A percentile compares a stretch with the other conserved stretches of the same genome.
phyloP scores from a whole-genome alignment of 2,113 vertebrate species.

The Gallinago paraguaiae region DNA sequence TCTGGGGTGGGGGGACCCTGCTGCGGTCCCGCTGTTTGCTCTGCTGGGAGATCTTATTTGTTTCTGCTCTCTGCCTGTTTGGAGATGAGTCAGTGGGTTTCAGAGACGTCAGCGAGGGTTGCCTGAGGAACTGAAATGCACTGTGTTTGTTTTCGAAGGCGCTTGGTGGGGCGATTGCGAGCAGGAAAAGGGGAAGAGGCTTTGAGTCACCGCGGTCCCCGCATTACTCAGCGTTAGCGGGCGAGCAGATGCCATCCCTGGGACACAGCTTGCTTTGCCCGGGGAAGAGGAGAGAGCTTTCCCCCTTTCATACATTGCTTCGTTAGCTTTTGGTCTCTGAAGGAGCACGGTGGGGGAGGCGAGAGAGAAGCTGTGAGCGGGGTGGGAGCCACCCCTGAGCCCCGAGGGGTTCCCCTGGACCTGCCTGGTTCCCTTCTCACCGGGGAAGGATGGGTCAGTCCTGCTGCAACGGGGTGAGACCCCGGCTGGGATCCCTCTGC shows the following conservation, averaged over 20 bases:
- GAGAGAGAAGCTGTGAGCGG: not conserved
- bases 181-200: slow-evolving; percentile 52
- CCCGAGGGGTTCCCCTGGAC: fast-evolving
- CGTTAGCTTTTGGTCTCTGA: not conserved
- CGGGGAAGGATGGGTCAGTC: not conserved
- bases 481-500: too few relatives aligned
- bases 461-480: too few relatives aligned
- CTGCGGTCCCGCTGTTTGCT: fast-evolving
- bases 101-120: not conserved
- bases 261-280: not conserved
- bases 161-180: not conserved
- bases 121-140: slow-evolving; percentile 11
- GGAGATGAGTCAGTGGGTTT: slow-evolving; percentile 21
- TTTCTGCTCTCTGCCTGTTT: not conserved
- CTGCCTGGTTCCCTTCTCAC: not conserved
- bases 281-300: not conserved
- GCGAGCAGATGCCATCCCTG: not conserved
- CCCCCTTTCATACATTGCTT: not conserved
- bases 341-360: fast-evolving
- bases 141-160: slow-evolving; percentile 34
- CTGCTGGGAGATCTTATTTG: not conserved
- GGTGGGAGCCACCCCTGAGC: not conserved
- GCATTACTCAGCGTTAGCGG: not conserved
- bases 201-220: slow-evolving; percentile 28
- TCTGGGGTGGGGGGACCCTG: fast-evolving